These are phyloP conservation scores for Saxidomus purpurata DNA, from an alignment of 1,140 invertebrate genomes.

Conservation along the genomic window DNA sequence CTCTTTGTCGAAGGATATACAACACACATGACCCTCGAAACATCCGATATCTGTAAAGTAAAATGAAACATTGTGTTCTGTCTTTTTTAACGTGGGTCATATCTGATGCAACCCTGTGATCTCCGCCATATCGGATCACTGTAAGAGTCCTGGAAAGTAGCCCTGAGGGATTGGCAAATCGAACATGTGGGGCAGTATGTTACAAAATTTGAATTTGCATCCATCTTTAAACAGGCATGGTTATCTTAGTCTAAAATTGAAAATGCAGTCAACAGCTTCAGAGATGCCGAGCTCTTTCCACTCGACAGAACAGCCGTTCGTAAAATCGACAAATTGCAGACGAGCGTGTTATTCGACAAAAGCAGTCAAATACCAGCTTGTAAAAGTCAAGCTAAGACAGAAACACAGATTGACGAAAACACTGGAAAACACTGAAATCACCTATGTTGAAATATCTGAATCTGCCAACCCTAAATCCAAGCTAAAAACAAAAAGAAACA, in stretches of 20 bases:
- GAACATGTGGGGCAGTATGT: conserved; percentile 2
- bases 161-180: conserved; percentile 1
- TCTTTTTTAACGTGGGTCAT: conserved; percentile 1
- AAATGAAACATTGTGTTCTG: conserved; percentile 56
- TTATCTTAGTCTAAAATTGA: background rate
- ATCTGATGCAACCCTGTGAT: conserved; percentile 40
- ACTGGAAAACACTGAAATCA: too few species aligned
- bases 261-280: conserved; percentile 18
- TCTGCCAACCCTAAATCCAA: too few species aligned
- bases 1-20: conserved; percentile 48
- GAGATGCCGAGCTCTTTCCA: conserved; percentile 87
- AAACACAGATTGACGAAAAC: too few species aligned
- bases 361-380: too few species aligned
- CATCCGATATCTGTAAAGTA: background rate
- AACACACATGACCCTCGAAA: background rate
- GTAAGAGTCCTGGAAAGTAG: background rate
- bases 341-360: too few species aligned
- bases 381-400: too few species aligned
- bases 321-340: too few species aligned
- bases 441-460: too few species aligned
- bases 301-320: conserved; percentile 99
- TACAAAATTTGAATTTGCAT: conserved; percentile 5
- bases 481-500: too few species aligned
- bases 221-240: conserved; percentile 37
- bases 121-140: background rate